Conservation (phyloP, 2,113 vertebrate species). For the Sylvietta virens region DNA sequence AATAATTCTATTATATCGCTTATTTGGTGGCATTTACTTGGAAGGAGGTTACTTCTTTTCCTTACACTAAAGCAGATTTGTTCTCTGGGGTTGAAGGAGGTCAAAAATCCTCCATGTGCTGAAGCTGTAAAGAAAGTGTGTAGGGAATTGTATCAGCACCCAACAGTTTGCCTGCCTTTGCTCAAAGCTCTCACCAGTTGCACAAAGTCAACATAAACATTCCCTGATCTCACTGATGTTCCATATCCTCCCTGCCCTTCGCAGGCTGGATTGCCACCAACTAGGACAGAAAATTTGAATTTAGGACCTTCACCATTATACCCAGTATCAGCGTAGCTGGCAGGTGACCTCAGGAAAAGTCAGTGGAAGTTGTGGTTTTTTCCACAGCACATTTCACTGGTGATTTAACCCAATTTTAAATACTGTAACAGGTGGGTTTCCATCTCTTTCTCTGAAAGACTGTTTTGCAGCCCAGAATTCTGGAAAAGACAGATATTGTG, state of each 20-base stretch:
- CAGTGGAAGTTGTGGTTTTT: background rate
- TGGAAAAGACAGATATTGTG: background rate
- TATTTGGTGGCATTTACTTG: slow-evolving; percentile 35
- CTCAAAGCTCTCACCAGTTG: background rate
- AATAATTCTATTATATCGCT: slow-evolving; percentile 9
- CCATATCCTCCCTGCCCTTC: background rate
- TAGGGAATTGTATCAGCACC: background rate
- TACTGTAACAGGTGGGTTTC: background rate
- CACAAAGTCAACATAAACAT: background rate
- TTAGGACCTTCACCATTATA: background rate
- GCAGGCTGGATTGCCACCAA: background rate
- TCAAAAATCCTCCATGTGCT: background rate
- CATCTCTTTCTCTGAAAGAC: background rate
- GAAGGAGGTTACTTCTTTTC: background rate
- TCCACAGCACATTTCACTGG: background rate
- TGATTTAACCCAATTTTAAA: background rate
- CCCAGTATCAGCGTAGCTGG: background rate
- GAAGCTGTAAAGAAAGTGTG: background rate
- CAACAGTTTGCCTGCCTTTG: background rate
- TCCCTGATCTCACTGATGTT: background rate
- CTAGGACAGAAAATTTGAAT: background rate
- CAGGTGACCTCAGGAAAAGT: background rate
- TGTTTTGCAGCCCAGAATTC: background rate
- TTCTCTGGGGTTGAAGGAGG: background rate
- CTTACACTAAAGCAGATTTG: background rate